Percentiles rank a stretch among this genome's conserved stretches.
phyloP scores from a whole-genome alignment of 2,113 vertebrate genomes.

The Sinosuthora webbiana region DNA sequence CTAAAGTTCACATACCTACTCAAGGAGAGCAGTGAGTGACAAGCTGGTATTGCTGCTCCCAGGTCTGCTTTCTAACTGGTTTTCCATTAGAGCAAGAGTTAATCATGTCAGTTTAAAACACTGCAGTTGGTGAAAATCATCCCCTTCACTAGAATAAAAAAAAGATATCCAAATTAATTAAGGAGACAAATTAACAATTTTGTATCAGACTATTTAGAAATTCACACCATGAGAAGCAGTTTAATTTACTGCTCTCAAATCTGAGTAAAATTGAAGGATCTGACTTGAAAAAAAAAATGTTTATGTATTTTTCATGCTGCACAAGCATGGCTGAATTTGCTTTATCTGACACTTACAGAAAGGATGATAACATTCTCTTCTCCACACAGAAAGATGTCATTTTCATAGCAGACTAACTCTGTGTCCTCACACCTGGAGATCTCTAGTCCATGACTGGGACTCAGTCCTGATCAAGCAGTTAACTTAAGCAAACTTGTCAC shows the following conservation, averaged over 20 bases:
- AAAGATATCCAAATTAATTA: background rate
- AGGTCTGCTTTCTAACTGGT: background rate
- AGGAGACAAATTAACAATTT: background rate
- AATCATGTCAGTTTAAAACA: background rate
- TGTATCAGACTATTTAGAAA: background rate
- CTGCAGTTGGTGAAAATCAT: background rate
- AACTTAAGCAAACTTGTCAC: background rate
- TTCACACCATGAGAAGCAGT: background rate
- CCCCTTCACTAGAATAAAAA: background rate
- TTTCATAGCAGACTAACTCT: background rate
- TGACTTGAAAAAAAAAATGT: background rate
- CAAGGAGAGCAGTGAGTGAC: background rate
- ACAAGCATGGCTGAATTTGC: background rate
- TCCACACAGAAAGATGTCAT: background rate
- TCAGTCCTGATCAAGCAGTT: background rate
- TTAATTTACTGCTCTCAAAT: background rate
- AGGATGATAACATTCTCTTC: background rate
- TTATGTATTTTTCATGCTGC: background rate
- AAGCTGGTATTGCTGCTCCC: background rate
- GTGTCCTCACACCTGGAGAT: background rate
- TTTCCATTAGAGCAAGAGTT: background rate
- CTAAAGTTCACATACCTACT: background rate
- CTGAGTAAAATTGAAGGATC: background rate
- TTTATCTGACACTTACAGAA: background rate
- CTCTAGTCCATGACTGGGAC: background rate